Evolutionary conservation across 2,113 vertebrate species (phyloP).

Genomic region (Speoplatyrhinus poulsoni): DNA sequence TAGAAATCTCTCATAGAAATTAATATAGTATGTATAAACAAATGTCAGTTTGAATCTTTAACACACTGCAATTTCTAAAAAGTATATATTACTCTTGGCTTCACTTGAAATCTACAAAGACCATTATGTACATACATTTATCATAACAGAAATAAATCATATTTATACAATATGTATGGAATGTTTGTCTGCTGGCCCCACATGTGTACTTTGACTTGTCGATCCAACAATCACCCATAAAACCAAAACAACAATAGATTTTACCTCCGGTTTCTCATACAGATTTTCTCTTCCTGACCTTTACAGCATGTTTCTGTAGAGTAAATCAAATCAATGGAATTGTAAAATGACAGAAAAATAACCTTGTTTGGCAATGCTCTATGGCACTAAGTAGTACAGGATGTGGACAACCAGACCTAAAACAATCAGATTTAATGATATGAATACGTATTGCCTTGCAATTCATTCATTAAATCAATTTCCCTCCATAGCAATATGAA

Average conservation of each 20-base stretch:
- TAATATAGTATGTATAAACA: conserved; percentile 12
- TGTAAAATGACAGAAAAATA: neutral
- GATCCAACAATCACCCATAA: neutral
- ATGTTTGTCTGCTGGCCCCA: conserved; percentile 2
- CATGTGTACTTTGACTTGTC: neutral
- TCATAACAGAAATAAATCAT: neutral
- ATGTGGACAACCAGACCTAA: neutral
- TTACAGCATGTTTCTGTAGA: neutral
- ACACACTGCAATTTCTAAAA: neutral
- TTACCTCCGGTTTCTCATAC: neutral
- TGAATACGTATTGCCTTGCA: neutral
- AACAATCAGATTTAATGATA: neutral
- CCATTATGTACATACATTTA: neutral
- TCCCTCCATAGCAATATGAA: neutral
- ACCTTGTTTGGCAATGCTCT: neutral
- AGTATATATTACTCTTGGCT: neutral
- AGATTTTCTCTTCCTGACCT: neutral
- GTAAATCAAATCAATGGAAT: too few species aligned
- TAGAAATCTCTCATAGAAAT: conserved; percentile 42
- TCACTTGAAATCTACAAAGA: conserved; percentile 14
- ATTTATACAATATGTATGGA: conserved; percentile 9
- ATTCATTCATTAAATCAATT: neutral
- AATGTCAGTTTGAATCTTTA: conserved; percentile 4
- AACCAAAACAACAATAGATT: neutral
- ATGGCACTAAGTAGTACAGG: neutral